phyloP scores from a whole-genome alignment of 2,888 invertebrate species.

The Diarsia rubi region DNA sequence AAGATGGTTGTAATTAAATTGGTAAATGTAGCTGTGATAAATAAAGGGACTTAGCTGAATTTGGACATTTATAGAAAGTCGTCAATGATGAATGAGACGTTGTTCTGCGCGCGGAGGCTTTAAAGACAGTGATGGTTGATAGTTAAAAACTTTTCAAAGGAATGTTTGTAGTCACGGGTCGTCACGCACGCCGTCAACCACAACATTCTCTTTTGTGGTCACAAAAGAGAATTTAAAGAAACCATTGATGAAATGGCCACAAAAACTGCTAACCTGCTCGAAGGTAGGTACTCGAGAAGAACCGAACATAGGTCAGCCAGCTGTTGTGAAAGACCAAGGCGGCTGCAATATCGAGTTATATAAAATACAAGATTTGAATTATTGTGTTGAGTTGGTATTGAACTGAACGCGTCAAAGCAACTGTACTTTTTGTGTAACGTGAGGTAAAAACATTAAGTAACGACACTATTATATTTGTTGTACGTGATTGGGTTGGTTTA shows the following conservation, averaged over 20 bases:
- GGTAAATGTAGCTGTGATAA: conserved; percentile 37
- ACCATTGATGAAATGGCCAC: conserved; percentile 53
- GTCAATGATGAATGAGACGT: conserved; percentile 14
- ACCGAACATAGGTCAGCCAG: conserved; percentile 68
- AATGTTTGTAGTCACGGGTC: conserved; percentile 48
- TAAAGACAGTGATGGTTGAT: not conserved
- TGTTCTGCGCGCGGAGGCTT: not conserved
- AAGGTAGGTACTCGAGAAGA: conserved; percentile 60
- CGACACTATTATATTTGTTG: conserved; percentile 54
- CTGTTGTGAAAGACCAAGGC: conserved; percentile 81
- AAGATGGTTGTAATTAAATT: conserved; percentile 45
- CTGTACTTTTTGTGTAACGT: conserved; percentile 72
- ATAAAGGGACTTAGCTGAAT: conserved; percentile 31
- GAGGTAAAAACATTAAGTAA: conserved; percentile 70
- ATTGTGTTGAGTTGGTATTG: conserved; percentile 76
- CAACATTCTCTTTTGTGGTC: not conserved
- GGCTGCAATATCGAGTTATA: conserved; percentile 85
- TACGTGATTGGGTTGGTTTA: conserved; percentile 53
- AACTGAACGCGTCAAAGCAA: conserved; percentile 73
- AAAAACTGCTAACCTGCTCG: conserved; percentile 49
- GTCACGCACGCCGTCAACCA: conserved; percentile 28
- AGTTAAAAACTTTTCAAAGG: conserved; percentile 19
- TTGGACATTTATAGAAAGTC: conserved; percentile 38
- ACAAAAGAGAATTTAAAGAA: conserved; percentile 38
- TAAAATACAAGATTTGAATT: conserved; percentile 83